phyloP scores from a whole-genome alignment of 2,797 vertebrate genomes.

The Myripristis jacobus region DNA sequence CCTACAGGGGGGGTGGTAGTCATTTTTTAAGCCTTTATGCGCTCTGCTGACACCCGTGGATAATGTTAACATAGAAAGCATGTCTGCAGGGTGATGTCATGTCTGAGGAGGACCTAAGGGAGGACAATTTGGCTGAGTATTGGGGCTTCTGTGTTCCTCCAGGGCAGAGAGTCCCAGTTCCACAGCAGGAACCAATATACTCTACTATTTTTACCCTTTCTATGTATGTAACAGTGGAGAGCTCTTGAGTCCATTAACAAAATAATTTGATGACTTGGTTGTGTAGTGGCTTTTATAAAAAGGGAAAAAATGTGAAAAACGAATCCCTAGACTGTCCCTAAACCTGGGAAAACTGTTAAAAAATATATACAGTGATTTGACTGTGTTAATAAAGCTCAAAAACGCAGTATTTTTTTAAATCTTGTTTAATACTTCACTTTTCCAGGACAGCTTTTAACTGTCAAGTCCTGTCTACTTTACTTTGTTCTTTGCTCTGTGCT shows the following conservation, averaged over 20 bases:
- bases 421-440: too few relatives aligned
- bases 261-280: not conserved
- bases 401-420: too few relatives aligned
- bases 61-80: constrained; percentile 82
- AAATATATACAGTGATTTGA: too few relatives aligned
- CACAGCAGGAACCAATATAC: constrained; percentile 29
- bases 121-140: constrained; percentile 35
- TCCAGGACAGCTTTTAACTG: too few relatives aligned
- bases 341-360: too few relatives aligned
- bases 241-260: not conserved
- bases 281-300: not conserved
- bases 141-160: constrained; percentile 51
- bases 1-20: constrained; percentile 3
- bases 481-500: too few relatives aligned
- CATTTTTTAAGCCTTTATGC: constrained; percentile 39
- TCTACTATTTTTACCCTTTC: constrained; percentile 39
- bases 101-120: constrained; percentile 80
- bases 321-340: too few relatives aligned
- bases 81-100: constrained; percentile 85
- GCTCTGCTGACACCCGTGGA: constrained; percentile 77
- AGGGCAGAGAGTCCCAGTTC: constrained; percentile 21
- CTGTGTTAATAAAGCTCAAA: too few relatives aligned
- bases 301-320: not conserved
- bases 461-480: too few relatives aligned
- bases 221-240: constrained; percentile 3